These are phyloP conservation scores for Sialis fuliginosa DNA, from an alignment of 2,888 invertebrate genomes.

Conservation along the genomic window DNA sequence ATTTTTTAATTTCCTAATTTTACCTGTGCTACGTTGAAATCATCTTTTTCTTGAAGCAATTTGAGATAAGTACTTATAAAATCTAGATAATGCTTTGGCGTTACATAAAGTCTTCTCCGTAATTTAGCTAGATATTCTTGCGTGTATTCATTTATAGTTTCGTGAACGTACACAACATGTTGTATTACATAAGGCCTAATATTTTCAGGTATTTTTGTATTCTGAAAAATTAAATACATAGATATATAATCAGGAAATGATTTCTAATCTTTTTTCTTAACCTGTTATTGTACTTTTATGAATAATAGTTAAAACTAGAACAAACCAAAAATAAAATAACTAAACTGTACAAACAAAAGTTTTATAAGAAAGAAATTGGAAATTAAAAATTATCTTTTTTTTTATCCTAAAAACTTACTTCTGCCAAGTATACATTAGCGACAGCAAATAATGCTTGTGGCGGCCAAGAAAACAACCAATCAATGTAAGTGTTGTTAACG, in stretches of 20 bases:
- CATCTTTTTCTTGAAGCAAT: slow-evolving; percentile 53
- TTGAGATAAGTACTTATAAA: slow-evolving; percentile 63
- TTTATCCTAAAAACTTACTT: slow-evolving; percentile 33
- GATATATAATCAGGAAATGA: too few relatives aligned
- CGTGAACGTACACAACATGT: slow-evolving; percentile 77
- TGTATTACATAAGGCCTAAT: slow-evolving; percentile 54
- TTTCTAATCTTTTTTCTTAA: too few relatives aligned
- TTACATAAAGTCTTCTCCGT: slow-evolving; percentile 70
- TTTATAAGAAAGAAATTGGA: not conserved
- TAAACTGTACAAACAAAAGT: too few relatives aligned
- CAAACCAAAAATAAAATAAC: not conserved
- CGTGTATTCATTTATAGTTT: slow-evolving; percentile 53
- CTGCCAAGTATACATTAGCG: slow-evolving; percentile 65
- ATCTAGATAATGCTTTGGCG: slow-evolving; percentile 84
- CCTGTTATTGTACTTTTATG: too few relatives aligned
- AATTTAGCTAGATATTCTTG: slow-evolving; percentile 52
- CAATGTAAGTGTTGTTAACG: slow-evolving; percentile 81
- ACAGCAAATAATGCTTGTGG: slow-evolving; percentile 75
- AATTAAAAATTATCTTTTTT: not conserved
- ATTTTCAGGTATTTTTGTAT: slow-evolving; percentile 44
- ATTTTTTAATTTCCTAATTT: not conserved
- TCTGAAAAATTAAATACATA: slow-evolving; percentile 24
- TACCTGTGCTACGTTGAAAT: slow-evolving; percentile 36
- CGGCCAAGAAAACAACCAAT: slow-evolving; percentile 93
- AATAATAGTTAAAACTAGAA: too few relatives aligned